These are phyloP conservation scores for Pammene aurita DNA, from an alignment of 2,888 invertebrate genomes.

Conservation along the genomic window DNA sequence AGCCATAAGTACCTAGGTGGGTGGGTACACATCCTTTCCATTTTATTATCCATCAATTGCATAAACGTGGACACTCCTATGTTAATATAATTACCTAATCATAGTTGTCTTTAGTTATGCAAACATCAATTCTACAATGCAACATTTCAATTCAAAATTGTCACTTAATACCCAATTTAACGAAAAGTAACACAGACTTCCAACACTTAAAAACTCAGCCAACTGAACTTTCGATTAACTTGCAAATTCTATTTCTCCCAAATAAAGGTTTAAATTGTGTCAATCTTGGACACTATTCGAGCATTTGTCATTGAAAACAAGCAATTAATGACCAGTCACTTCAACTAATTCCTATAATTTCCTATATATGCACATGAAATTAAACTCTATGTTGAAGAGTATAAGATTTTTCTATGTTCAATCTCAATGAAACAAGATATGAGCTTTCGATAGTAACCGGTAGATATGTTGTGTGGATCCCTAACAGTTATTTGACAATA, in stretches of 20 bases:
- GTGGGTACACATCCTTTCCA: no score
- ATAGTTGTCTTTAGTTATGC: neutral
- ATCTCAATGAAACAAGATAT: neutral
- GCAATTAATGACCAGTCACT: slow-evolving; percentile 63
- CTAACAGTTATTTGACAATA: slow-evolving; percentile 70
- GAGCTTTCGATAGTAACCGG: slow-evolving; percentile 16
- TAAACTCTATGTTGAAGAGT: neutral
- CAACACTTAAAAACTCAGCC: slow-evolving; percentile 24
- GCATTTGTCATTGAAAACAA: slow-evolving; percentile 76
- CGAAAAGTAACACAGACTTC: slow-evolving; percentile 17
- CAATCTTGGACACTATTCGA: slow-evolving; percentile 34
- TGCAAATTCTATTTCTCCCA: slow-evolving; percentile 31
- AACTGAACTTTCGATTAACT: slow-evolving; percentile 26
- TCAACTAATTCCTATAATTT: neutral
- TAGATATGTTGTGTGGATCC: slow-evolving; percentile 56
- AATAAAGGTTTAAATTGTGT: slow-evolving; percentile 36
- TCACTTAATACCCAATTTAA: slow-evolving; percentile 36
- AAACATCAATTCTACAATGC: neutral
- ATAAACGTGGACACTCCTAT: no score
- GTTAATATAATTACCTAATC: no score
- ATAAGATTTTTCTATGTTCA: neutral
- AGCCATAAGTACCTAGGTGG: no score
- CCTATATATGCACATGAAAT: neutral
- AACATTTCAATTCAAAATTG: slow-evolving; percentile 13
- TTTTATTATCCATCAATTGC: no score